Conservation (phyloP, 2,113 vertebrate species). For the Clarias macrocephalus region DNA sequence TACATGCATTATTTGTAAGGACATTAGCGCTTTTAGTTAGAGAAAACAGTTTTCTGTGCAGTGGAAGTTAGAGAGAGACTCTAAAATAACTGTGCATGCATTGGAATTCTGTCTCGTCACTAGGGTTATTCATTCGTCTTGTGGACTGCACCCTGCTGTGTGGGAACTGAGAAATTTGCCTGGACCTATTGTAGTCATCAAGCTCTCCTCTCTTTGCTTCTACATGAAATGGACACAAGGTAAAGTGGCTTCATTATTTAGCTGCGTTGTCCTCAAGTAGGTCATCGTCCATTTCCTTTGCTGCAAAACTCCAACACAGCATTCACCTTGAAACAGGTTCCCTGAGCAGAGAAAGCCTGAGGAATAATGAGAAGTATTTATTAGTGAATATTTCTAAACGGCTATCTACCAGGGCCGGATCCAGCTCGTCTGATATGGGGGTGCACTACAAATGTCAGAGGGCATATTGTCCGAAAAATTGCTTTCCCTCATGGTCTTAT, state of each 20-base stretch:
- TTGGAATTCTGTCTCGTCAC: constrained; percentile 20
- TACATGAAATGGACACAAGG: constrained; percentile 9
- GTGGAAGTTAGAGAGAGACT: constrained; percentile 49
- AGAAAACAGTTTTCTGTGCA: constrained; percentile 47
- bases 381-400: constrained; percentile 1
- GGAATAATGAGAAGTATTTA: constrained; percentile 41
- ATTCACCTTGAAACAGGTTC: constrained; percentile 32
- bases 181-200: constrained; percentile 17
- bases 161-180: constrained; percentile 19
- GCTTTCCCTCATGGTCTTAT: too few relatives aligned
- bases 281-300: constrained; percentile 27
- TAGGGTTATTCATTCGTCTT: constrained; percentile 14
- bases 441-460: too few relatives aligned
- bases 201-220: constrained; percentile 25
- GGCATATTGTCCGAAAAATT: too few relatives aligned
- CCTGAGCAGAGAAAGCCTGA: background rate
- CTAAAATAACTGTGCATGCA: constrained; percentile 18
- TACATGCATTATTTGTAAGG: constrained; percentile 70
- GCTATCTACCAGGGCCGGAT: background rate
- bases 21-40: constrained; percentile 56
- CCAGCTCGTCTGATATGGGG: too few relatives aligned
- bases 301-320: constrained; percentile 29
- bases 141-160: background rate
- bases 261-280: constrained; percentile 12
- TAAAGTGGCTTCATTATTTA: constrained; percentile 31